phyloP scores from a whole-genome alignment of 1,140 invertebrate genomes.

The Phocides pigmalion region DNA sequence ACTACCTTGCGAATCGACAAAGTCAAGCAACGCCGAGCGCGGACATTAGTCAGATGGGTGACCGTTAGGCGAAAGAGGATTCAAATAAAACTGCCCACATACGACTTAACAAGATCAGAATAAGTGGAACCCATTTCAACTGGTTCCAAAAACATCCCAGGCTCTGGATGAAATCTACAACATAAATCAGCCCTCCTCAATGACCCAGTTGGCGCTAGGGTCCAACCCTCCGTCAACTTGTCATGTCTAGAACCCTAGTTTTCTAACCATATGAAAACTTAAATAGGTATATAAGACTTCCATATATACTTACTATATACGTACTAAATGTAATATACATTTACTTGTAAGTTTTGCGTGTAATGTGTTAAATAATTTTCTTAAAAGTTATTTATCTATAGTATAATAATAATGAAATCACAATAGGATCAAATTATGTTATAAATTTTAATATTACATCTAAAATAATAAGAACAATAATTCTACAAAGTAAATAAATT shows the following conservation, averaged over 20 bases:
- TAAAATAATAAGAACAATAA: too few species aligned
- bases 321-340: too few species aligned
- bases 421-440: too few species aligned
- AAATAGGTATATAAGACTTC: neutral
- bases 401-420: too few species aligned
- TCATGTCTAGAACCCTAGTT: constrained; percentile 12
- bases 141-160: constrained; percentile 12
- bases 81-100: neutral
- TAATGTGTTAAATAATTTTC: too few species aligned
- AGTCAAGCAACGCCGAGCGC: too few species aligned
- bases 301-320: neutral
- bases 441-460: too few species aligned
- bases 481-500: too few species aligned
- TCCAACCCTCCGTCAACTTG: constrained; percentile 11
- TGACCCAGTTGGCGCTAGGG: constrained; percentile 5
- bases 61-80: neutral
- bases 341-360: too few species aligned
- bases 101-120: neutral
- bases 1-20: too few species aligned
- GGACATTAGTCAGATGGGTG: too few species aligned
- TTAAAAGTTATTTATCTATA: too few species aligned
- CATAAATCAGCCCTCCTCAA: constrained; percentile 8
- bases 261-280: constrained; percentile 3
- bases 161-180: constrained; percentile 12
- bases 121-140: constrained; percentile 6